phyloP scores from a whole-genome alignment of 2,797 vertebrate species.

The Clarias pachynema region DNA sequence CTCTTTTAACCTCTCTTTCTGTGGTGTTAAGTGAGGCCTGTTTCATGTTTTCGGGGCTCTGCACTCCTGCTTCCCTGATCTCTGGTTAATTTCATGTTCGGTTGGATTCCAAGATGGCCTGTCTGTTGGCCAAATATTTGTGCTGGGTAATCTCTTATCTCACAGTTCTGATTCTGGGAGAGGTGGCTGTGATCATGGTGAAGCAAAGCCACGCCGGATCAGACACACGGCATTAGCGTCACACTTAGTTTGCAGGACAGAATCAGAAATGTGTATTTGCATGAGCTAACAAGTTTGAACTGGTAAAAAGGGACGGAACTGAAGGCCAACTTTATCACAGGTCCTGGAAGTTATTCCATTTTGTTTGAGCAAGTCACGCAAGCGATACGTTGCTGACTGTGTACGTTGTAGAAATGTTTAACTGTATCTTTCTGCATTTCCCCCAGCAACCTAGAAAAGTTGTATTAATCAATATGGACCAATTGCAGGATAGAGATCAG shows the following conservation, averaged over 20 bases:
- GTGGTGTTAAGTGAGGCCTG: slow-evolving; percentile 50
- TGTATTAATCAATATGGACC: too few relatives aligned
- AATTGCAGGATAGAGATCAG: too few relatives aligned
- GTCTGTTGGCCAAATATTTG: slow-evolving; percentile 80
- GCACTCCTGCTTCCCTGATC: slow-evolving; percentile 62
- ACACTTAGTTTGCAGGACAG: not conserved
- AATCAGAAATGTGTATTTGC: slow-evolving; percentile 17
- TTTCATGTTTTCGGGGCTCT: slow-evolving; percentile 50
- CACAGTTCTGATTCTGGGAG: slow-evolving; percentile 40
- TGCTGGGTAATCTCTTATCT: slow-evolving; percentile 71
- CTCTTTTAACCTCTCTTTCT: slow-evolving; percentile 31
- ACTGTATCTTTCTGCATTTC: too few relatives aligned
- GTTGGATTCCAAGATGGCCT: slow-evolving; percentile 76
- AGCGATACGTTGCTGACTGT: not conserved
- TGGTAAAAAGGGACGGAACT: not conserved
- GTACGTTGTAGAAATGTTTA: not conserved
- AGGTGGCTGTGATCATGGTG: slow-evolving; percentile 38
- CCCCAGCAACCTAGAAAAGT: too few relatives aligned
- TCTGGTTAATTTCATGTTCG: slow-evolving; percentile 80
- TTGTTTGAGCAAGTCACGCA: not conserved
- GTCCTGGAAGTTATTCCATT: not conserved
- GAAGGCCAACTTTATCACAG: not conserved
- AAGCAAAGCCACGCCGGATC: slow-evolving; percentile 41
- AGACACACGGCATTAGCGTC: slow-evolving; percentile 60
- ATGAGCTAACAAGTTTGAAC: slow-evolving; percentile 13